These are phyloP conservation scores for Euproctis similis DNA, from an alignment of 2,888 invertebrate species.

Conservation along the genomic window DNA sequence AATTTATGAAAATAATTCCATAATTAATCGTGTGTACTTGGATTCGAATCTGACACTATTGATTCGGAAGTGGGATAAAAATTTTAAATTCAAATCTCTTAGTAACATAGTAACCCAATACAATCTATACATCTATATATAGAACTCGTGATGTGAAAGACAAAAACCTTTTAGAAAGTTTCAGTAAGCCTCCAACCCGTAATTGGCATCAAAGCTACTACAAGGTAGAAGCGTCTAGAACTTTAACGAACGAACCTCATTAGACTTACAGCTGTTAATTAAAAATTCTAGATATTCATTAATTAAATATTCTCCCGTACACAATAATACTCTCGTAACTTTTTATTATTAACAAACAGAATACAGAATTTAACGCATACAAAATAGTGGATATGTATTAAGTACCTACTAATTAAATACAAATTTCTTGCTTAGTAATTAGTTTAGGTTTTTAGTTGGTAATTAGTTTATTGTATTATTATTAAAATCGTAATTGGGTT, in stretches of 20 bases:
- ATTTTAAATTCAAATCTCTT: too few species aligned
- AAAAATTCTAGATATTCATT: constrained; percentile 19
- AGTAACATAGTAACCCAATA: too few species aligned
- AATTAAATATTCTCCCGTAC: constrained; percentile 7
- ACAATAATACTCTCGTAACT: constrained; percentile 12
- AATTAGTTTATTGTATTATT: too few species aligned
- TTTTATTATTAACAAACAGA: constrained; percentile 11
- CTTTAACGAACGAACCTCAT: constrained; percentile 17
- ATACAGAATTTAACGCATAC: constrained; percentile 15
- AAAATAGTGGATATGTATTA: too few species aligned
- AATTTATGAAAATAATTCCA: too few species aligned
- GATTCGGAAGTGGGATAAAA: too few species aligned
- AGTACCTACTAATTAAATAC: constrained; percentile 22
- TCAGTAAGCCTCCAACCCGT: constrained; percentile 21
- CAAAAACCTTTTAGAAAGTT: constrained; percentile 17
- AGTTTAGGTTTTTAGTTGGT: constrained; percentile 17
- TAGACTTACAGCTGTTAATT: constrained; percentile 22
- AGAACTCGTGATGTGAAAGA: too few species aligned
- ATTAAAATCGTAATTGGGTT: constrained; percentile 9
- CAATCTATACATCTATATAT: too few species aligned
- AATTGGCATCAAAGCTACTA: constrained; percentile 21
- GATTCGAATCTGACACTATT: too few species aligned
- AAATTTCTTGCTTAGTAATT: constrained; percentile 14
- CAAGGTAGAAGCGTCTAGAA: constrained; percentile 12
- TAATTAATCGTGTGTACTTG: too few species aligned